Evolutionary conservation across 35 echinoderm and acorn worm genomes (phyloP).

Genomic region (Lytechinus pictus): DNA sequence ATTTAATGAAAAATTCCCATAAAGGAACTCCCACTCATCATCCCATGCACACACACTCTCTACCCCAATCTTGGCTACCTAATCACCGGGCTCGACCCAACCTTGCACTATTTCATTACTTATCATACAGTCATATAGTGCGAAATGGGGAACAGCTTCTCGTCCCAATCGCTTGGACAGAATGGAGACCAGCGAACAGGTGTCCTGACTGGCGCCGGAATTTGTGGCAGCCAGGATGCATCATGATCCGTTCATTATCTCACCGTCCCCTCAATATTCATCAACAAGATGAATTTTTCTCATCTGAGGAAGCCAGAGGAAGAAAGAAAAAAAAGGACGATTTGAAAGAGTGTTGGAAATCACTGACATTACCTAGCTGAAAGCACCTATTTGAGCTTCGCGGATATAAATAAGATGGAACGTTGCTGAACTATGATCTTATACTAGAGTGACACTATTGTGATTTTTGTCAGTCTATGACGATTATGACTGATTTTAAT

Average conservation of each 20-base stretch:
- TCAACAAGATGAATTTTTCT: constrained; percentile 28
- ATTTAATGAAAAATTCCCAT: too few species aligned
- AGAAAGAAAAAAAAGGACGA: background rate
- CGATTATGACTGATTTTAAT: too few species aligned
- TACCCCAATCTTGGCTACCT: background rate
- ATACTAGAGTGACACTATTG: too few species aligned
- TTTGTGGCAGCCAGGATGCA: background rate
- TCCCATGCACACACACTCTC: background rate
- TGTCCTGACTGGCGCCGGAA: background rate
- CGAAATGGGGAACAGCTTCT: background rate
- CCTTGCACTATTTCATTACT: background rate
- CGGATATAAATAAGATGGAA: too few species aligned
- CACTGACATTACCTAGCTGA: background rate
- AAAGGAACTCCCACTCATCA: background rate
- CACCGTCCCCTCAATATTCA: background rate
- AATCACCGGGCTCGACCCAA: background rate
- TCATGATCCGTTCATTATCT: constrained; percentile 26
- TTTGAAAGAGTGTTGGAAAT: background rate
- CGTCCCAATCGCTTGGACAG: background rate
- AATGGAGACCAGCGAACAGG: background rate
- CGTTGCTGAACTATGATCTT: too few species aligned
- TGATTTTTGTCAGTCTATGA: too few species aligned
- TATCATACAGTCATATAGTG: background rate
- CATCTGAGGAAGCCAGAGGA: background rate
- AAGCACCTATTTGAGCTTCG: too few species aligned